Percentiles rank a stretch among this genome's conserved stretches.
These are phyloP conservation scores for Erythrocebus patas DNA, from an alignment of 2,113 vertebrate species.

Conservation along the genomic window DNA sequence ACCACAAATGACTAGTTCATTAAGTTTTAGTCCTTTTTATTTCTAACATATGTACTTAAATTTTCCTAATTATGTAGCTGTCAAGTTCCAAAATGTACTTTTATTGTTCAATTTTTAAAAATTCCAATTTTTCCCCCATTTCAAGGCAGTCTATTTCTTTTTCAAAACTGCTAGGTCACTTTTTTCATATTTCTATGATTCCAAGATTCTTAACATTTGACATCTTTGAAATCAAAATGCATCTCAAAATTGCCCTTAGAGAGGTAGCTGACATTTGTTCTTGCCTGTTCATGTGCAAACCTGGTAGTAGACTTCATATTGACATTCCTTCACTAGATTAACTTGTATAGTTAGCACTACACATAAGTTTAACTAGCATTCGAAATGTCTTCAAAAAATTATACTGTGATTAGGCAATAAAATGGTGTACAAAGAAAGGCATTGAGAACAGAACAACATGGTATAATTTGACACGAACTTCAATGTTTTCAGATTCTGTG, in stretches of 20 bases:
- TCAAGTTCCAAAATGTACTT: background rate
- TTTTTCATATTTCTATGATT: background rate
- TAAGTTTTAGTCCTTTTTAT: background rate
- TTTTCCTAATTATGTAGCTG: background rate
- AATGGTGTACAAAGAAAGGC: background rate
- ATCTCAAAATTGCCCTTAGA: background rate
- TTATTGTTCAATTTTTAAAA: background rate
- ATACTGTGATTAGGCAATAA: background rate
- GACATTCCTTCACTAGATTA: background rate
- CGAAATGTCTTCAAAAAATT: slow-evolving; percentile 22
- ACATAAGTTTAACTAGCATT: background rate
- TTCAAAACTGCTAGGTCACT: background rate
- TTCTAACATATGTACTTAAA: background rate
- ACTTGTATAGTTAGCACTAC: background rate
- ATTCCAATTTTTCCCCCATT: background rate
- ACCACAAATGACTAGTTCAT: background rate
- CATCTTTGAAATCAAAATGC: slow-evolving; percentile 18
- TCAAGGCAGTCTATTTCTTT: background rate
- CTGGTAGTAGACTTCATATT: background rate
- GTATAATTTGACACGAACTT: background rate
- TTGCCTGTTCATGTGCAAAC: background rate
- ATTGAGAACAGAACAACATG: background rate
- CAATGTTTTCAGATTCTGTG: background rate
- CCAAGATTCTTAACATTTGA: background rate
- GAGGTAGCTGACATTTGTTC: background rate